Base-by-base conservation (phyloP, 2,797 vertebrate species). In the Clamator glandarius region DNA sequence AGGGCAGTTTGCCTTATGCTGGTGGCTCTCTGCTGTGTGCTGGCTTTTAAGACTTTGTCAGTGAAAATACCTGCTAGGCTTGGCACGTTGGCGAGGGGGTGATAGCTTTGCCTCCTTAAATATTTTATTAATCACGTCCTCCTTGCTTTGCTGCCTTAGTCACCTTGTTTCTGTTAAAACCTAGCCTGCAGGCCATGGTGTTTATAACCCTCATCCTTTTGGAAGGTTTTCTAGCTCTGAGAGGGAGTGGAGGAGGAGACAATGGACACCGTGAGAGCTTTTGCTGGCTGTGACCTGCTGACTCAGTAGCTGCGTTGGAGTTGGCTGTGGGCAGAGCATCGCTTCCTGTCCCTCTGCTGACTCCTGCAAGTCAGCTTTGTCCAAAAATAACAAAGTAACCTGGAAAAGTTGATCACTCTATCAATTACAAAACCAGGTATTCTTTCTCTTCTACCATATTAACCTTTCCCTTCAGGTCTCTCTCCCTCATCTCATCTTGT, bases 331-430 rank as follows among this genome's bases (percentile, higher is more conserved):
- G 24, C 11, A 21, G 26, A 33, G 13, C 36, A 31, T 72, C 8
- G 0, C 33, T 90, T 67, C 13, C 44, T 72, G 52, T 66, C 46
- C 64, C 21, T 2, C 5, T 35, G 41, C 84, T 80, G 63, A 62
- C 63, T 95, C 63, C 72, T 54, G 23, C 52, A 86, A 70, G 61
- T n/a, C 33, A 76, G 9, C 51, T 72, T 89, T 29, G 42, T 95
- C 73, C 83, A 91, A 87, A 90, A 95, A 35, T 83, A 91, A 51
- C 12, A 48, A 66, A 73, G n/a, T 75, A 55, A 85, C 63, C 80
- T 92, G 92, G 77, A 94, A 92, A 97, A 78, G 36, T 15, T 95
- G 59, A 44, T 96, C 6, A 5, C 29, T 91, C 31, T 87, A 84
- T 93, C 67, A 54, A 11, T 58, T 89, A 57, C 51, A 87, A 92